Evolutionary conservation across 1,140 invertebrate genomes (phyloP).

Genomic region (Drosophila mayri): DNA sequence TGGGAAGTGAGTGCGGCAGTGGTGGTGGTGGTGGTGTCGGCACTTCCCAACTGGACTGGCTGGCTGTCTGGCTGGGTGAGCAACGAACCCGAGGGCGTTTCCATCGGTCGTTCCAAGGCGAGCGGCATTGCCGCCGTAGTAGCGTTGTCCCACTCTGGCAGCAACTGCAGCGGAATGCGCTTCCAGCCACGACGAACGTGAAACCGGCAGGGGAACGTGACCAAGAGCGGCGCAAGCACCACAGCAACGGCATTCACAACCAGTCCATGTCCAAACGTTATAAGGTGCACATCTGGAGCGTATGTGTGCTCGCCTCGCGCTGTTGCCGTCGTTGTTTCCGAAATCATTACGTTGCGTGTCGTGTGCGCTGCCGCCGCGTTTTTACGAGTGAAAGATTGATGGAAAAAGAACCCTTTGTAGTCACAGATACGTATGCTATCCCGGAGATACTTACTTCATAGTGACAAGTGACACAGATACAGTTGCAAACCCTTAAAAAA

Average conservation of each 20-base stretch:
- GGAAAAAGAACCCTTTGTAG: constrained; percentile 10
- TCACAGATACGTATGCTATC: constrained; percentile 2
- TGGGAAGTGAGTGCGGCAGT: constrained; percentile 21
- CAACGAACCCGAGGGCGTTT: constrained; percentile 51
- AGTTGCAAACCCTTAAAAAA: neutral
- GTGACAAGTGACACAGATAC: constrained; percentile 31
- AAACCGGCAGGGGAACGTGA: constrained; percentile 37
- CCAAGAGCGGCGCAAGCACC: constrained; percentile 15
- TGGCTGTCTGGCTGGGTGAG: constrained; percentile 7
- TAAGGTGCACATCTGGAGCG: constrained; percentile 75
- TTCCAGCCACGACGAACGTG: constrained; percentile 11
- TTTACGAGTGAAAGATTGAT: constrained; percentile 27
- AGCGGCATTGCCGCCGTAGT: constrained; percentile 34
- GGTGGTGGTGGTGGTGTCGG: neutral
- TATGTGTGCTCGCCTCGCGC: constrained; percentile 36
- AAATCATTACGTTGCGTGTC: constrained; percentile 37
- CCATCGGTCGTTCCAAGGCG: constrained; percentile 37
- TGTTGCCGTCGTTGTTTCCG: constrained; percentile 41
- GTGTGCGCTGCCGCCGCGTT: constrained; percentile 49
- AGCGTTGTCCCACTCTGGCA: constrained; percentile 55
- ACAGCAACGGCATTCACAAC: constrained; percentile 77
- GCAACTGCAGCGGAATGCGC: constrained; percentile 73
- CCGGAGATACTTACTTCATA: constrained; percentile 2
- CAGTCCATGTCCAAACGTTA: constrained; percentile 81
- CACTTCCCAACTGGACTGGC: constrained; percentile 20